Evolutionary conservation across 2,113 vertebrate genomes (phyloP).

Genomic region (Mixornis gularis): DNA sequence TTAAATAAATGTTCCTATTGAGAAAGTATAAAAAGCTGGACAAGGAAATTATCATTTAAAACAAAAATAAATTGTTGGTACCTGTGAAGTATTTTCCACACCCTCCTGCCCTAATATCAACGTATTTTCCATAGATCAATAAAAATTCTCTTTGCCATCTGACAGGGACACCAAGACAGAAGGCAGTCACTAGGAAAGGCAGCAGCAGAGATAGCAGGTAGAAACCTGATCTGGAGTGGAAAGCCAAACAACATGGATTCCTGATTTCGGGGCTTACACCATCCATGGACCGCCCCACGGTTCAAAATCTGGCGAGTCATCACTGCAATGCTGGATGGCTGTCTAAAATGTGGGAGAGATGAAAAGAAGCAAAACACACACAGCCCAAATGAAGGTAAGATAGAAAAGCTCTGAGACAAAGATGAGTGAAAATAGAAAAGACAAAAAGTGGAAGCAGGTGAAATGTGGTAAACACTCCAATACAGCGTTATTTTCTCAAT

Average conservation of each 20-base stretch:
- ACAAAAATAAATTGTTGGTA: background rate
- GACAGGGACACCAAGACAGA: background rate
- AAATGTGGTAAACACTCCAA: background rate
- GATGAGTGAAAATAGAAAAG: background rate
- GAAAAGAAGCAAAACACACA: background rate
- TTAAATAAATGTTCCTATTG: background rate
- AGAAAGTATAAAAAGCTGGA: background rate
- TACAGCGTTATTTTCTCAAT: background rate
- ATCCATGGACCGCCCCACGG: background rate
- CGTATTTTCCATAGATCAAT: background rate
- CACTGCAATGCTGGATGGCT: background rate
- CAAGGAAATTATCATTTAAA: background rate
- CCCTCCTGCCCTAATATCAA: background rate
- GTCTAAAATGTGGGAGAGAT: background rate
- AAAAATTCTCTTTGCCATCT: background rate
- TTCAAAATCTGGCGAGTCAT: background rate
- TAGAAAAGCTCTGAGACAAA: background rate
- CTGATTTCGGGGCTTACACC: background rate
- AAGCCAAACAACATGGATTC: background rate
- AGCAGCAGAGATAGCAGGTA: background rate
- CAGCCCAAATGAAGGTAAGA: background rate
- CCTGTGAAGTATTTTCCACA: background rate
- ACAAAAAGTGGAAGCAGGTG: background rate
- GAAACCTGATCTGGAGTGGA: background rate
- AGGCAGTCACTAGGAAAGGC: background rate